Evolutionary conservation across 2,888 invertebrate species (phyloP).

Genomic region (Unio pictorum): DNA sequence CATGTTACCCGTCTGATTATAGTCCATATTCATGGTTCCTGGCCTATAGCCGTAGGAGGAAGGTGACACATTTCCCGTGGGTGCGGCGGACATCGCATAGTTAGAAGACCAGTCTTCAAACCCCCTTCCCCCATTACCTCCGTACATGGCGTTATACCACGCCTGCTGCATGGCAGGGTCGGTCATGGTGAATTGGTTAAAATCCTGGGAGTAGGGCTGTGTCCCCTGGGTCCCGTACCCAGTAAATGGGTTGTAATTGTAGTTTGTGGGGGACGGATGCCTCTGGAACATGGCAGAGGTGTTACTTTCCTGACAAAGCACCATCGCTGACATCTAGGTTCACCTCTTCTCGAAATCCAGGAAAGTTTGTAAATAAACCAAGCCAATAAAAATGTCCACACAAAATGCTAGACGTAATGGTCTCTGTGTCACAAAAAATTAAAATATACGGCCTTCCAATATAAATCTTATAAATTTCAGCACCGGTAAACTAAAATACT

Average conservation of each 20-base stretch:
- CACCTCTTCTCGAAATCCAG: not conserved
- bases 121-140: slow-evolving; percentile 37
- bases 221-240: slow-evolving; percentile 22
- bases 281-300: slow-evolving; percentile 37
- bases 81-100: slow-evolving; percentile 18
- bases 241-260: slow-evolving; percentile 23
- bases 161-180: slow-evolving; percentile 35
- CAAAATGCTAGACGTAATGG: too few relatives aligned
- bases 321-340: slow-evolving; percentile 32
- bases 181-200: slow-evolving; percentile 30
- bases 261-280: slow-evolving; percentile 39
- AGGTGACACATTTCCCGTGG: slow-evolving; percentile 26
- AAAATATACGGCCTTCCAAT: too few relatives aligned
- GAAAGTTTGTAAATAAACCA: too few relatives aligned
- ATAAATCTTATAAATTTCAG: too few relatives aligned
- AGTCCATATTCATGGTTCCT: slow-evolving; percentile 36
- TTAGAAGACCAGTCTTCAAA: slow-evolving; percentile 56
- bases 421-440: too few relatives aligned
- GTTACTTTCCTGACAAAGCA: slow-evolving; percentile 39
- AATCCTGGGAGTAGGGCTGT: slow-evolving; percentile 31
- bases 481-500: too few relatives aligned
- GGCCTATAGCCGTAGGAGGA: slow-evolving; percentile 42
- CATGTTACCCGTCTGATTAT: slow-evolving; percentile 23
- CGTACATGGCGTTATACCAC: slow-evolving; percentile 33
- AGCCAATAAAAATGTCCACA: too few relatives aligned